Evolutionary conservation across 2,797 vertebrate species (phyloP).

Genomic region (Acanthiza pusilla): DNA sequence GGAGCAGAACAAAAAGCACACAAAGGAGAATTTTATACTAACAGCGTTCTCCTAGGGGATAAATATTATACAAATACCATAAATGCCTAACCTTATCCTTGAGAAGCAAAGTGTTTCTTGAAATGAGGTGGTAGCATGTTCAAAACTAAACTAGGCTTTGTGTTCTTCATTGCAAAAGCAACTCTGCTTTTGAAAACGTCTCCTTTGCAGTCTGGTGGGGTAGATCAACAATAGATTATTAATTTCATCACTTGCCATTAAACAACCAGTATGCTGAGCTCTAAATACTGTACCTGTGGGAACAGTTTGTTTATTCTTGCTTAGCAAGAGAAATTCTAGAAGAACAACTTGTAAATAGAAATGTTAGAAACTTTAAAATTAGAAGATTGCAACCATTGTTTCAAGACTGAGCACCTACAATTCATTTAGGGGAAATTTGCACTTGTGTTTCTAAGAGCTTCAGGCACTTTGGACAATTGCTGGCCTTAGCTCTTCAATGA

Average conservation of each 20-base stretch:
- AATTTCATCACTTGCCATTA: not conserved
- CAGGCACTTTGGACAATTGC: not conserved
- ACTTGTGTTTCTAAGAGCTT: not conserved
- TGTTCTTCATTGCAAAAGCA: not conserved
- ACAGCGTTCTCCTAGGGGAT: not conserved
- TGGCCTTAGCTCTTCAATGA: not conserved
- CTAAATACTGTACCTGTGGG: not conserved
- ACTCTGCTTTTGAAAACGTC: not conserved
- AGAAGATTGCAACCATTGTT: not conserved
- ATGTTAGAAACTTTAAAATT: not conserved
- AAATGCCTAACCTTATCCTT: not conserved
- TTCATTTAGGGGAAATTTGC: not conserved
- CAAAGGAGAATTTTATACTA: not conserved
- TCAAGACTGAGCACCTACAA: not conserved
- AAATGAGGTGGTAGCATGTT: not conserved
- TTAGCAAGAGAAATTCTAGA: not conserved
- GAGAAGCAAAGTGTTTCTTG: not conserved
- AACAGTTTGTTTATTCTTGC: not conserved
- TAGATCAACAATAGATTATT: not conserved
- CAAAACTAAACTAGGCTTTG: not conserved
- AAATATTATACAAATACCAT: not conserved
- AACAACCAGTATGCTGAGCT: not conserved
- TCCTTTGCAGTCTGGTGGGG: not conserved
- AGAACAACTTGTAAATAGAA: not conserved
- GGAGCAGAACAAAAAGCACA: not conserved